Evolutionary conservation across 2,113 vertebrate genomes (phyloP), one percentile per base, ranked within the genome.

Genomic region (Rhadina sibilatrix): DNA sequence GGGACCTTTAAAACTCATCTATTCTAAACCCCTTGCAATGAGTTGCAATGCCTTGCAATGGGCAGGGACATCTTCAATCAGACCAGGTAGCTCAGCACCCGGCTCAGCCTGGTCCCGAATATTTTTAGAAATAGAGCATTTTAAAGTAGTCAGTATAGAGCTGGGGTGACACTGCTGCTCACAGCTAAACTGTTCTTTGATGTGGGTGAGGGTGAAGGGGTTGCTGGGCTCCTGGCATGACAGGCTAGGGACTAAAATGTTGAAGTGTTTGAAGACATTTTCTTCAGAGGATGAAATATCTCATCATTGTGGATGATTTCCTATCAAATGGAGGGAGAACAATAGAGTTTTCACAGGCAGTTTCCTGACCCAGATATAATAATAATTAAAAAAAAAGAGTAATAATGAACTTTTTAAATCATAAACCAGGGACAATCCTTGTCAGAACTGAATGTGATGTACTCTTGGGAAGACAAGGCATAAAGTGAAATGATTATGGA

Each of bases 281-380:
- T 70, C 47, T 66, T 40, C 38, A 42, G 65, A 82, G 42, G 24
- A 14, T 50, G 35, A 66, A 89, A 57, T 0, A 0, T 31, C 53
- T 74, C 8, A 0, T n/a, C 47, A 12, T 10, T 27, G 33, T 4
- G 3, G 24, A 69, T 1, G 1, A 22, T 23, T 76, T 76, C 57
- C 49, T 70, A 5, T 27, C 13, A 38, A 60, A 82, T 1, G 4
- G 54, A 74, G 70, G 16, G 31, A 93, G 35, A 2, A 2, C 14
- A 5, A 37, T 31, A 9, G 12, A 44, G 30, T 38, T 42, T 70
- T 56, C 66, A 33, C 8, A 52, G 59, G n/a, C 42, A 91, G n/a
- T 44, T 70, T 83, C 35, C 35, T 65, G 30, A 30, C 12, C 17
- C 54, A 87, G 17, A 12, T 49, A 13, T 12, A 66, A 83, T 23